Percentiles rank a stretch among this genome's conserved stretches.
Conservation (phyloP, 37 sponge, comb jelly and placozoan genomes). For the Chondrilla cf. caribensis region DNA sequence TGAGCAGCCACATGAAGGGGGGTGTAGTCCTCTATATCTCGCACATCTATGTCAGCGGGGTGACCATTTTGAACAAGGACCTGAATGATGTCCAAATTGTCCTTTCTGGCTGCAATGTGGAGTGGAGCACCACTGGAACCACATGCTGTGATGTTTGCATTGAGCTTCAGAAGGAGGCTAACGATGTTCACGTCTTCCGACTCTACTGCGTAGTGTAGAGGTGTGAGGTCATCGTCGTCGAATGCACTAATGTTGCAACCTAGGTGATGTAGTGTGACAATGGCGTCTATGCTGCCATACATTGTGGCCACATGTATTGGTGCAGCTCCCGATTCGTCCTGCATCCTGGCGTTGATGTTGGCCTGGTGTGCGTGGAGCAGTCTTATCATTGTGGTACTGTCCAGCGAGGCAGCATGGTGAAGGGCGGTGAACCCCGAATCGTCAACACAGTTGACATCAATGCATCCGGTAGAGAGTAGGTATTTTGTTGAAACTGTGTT, state of each 20-base stretch:
- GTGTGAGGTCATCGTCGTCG: neutral
- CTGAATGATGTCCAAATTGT: neutral
- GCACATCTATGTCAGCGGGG: neutral
- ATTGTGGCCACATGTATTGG: neutral
- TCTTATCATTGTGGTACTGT: neutral
- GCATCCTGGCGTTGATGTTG: neutral
- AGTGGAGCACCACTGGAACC: neutral
- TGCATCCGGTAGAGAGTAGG: too few species aligned
- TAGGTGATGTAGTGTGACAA: neutral
- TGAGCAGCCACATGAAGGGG: neutral
- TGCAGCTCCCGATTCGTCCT: neutral
- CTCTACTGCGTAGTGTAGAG: neutral
- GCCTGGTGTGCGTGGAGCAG: neutral
- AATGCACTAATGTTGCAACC: neutral
- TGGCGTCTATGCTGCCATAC: neutral
- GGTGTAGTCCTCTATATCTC: neutral
- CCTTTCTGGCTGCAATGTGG: neutral
- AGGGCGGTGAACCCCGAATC: neutral
- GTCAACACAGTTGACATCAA: neutral
- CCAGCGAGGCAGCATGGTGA: neutral
- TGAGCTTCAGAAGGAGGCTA: neutral
- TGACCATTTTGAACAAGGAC: neutral
- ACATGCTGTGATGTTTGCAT: neutral
- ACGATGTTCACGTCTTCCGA: neutral
- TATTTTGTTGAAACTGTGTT: too few species aligned